Base-by-base conservation (phyloP, 2,888 invertebrate species). In the Seira ritae region DNA sequence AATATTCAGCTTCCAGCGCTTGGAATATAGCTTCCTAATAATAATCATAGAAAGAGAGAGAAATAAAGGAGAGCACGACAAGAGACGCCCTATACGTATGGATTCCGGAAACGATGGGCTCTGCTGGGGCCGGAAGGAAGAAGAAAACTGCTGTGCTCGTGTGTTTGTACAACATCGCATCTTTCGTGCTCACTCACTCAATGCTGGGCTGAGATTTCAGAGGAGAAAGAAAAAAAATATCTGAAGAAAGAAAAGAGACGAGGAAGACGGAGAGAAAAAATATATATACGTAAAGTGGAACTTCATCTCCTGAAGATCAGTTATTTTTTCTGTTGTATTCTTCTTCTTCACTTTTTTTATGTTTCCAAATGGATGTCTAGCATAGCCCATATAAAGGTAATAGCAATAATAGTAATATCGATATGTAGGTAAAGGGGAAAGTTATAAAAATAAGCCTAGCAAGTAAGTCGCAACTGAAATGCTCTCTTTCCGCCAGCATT, bases 41-140 rank as follows among this genome's bases (percentile, higher is more conserved):
- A n/a, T n/a, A n/a, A n/a, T n/a, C n/a, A n/a, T 8, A 55, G 55
- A 55, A 55, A 55, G 55, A 17, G 15, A 15, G 15, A 17, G 55
- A 55, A 55, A 42, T 12, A 15, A 42, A 42, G 46, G 55, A 37
- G 0, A 72, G 6, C 22, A 42, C 23, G 67, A 37, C 37, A 73
- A 70, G 81, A 69, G 75, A 31, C 31, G 31, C 2, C 31, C 3
- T 31, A 31, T n/a, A 31, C 31, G 75, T 80, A 82, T 82, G 77
- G 82, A 77, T 82, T 76, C 82, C 82, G 82, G 82, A 82, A 82
- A 82, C 77, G 82, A 76, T 82, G 73, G 82, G 82, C 72, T 77
- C 77, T 82, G 82, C 73, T 73, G 82, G 77, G 75, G 82, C 82
- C 82, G 82, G 82, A 82, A 82, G 82, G 82, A 82, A 82, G 82